These are phyloP conservation scores for Syndactyla subalaris DNA, from an alignment of 2,797 vertebrate genomes.

Conservation along the genomic window DNA sequence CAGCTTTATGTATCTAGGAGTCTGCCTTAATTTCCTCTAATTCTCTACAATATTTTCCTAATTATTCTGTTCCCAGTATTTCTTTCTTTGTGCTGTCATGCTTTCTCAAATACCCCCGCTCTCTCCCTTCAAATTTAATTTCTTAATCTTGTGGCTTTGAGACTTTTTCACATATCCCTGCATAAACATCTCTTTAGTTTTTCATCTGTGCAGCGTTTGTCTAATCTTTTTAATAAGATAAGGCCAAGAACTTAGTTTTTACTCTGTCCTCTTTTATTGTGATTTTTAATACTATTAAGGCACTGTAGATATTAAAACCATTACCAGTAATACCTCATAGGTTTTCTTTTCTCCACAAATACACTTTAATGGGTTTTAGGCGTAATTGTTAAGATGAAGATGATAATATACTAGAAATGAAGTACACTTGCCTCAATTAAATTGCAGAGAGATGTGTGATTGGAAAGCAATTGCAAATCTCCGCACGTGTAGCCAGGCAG, in stretches of 20 bases:
- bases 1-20: accelerated
- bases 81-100: background rate
- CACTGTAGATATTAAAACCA: slow-evolving; percentile 1
- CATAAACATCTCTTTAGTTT: slow-evolving; percentile 17
- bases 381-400: background rate
- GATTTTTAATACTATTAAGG: background rate
- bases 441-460: background rate
- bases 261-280: background rate
- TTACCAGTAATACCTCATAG: slow-evolving; percentile 1
- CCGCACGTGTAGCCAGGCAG: background rate
- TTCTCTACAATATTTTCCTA: background rate
- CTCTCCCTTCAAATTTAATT: background rate
- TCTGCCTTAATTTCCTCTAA: background rate
- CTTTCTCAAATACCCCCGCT: background rate
- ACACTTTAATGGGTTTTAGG: background rate
- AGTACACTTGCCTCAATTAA: background rate
- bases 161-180: background rate
- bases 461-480: background rate
- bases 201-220: slow-evolving; percentile 5
- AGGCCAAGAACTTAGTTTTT: background rate
- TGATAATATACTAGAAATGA: background rate
- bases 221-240: slow-evolving; percentile 32
- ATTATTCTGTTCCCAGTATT: background rate
- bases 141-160: slow-evolving; percentile 14
- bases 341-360: slow-evolving; percentile 20